Evolutionary conservation across 2,888 invertebrate species (phyloP).

Genomic region (Drosophila bunnanda): DNA sequence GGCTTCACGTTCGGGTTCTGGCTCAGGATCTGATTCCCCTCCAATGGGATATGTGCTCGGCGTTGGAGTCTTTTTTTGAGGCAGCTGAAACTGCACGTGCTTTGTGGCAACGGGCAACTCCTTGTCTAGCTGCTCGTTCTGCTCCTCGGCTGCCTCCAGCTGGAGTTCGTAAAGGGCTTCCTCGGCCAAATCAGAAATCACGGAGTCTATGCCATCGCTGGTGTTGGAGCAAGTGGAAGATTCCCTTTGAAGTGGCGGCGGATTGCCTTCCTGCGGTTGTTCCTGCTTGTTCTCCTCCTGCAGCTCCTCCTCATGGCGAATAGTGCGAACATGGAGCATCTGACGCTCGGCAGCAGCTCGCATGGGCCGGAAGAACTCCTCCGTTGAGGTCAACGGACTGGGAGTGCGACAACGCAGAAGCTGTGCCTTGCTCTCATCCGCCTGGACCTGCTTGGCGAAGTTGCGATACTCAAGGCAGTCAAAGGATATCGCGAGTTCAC

Average conservation of each 20-base stretch:
- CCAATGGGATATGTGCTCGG: conserved; percentile 12
- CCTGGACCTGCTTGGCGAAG: conserved; percentile 54
- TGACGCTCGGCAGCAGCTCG: conserved; percentile 76
- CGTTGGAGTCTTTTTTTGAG: conserved; percentile 28
- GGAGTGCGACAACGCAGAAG: conserved; percentile 68
- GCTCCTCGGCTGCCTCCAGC: conserved; percentile 77
- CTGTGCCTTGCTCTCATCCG: conserved; percentile 64
- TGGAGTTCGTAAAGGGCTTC: conserved; percentile 81
- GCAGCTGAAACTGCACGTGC: conserved; percentile 64
- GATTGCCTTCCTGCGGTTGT: conserved; percentile 55
- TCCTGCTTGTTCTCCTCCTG: conserved; percentile 49
- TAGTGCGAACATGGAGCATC: conserved; percentile 70
- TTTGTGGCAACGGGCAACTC: conserved; percentile 35
- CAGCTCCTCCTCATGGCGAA: conserved; percentile 78
- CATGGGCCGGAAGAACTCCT: conserved; percentile 74
- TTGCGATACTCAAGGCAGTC: conserved; percentile 51
- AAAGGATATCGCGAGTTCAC: conserved; percentile 26
- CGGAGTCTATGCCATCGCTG: conserved; percentile 82
- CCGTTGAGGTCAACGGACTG: conserved; percentile 70
- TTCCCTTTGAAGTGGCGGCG: conserved; percentile 64
- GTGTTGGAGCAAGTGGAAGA: conserved; percentile 81
- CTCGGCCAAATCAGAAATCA: conserved; percentile 82
- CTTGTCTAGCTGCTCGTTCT: conserved; percentile 45
- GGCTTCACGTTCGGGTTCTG: conserved; percentile 34
- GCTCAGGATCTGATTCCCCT: conserved; percentile 16